phyloP scores from a whole-genome alignment of 2,113 vertebrate species.

The Dendrocopos noguchii region DNA sequence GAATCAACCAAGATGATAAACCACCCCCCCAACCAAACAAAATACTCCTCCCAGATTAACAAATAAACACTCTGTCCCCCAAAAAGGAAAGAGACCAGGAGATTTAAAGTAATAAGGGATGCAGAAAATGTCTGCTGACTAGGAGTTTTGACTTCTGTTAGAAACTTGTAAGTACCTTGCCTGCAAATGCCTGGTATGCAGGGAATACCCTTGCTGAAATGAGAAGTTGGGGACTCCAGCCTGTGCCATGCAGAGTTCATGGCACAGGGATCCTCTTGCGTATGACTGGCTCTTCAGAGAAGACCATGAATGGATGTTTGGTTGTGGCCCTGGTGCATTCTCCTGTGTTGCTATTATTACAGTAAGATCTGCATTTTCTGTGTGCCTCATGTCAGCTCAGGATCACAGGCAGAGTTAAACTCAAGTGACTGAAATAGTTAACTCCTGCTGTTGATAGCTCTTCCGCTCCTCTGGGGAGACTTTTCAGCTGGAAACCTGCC shows the following conservation, averaged over 20 bases:
- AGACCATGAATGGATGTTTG: not conserved
- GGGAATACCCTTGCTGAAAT: not conserved
- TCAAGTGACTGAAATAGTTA: not conserved
- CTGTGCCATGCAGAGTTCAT: no score
- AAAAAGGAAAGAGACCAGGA: not conserved
- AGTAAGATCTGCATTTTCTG: not conserved
- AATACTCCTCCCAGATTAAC: not conserved
- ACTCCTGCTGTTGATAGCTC: not conserved
- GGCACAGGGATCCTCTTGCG: not conserved
- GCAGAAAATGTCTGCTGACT: not conserved
- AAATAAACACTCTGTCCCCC: not conserved
- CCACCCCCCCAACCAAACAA: not conserved
- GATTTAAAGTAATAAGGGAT: not conserved
- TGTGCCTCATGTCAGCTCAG: not conserved
- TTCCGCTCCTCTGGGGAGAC: not conserved
- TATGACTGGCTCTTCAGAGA: fast-evolving
- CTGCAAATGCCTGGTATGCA: not conserved
- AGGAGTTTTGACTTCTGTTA: not conserved
- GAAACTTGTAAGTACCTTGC: not conserved
- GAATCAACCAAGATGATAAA: not conserved
- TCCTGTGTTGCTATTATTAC: not conserved
- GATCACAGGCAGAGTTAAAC: not conserved
- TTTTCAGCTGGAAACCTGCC: not conserved
- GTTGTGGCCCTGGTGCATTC: not conserved
- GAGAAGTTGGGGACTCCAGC: not conserved